phyloP scores from a whole-genome alignment of 1,140 invertebrate species.

The Drosophila paulistorum region DNA sequence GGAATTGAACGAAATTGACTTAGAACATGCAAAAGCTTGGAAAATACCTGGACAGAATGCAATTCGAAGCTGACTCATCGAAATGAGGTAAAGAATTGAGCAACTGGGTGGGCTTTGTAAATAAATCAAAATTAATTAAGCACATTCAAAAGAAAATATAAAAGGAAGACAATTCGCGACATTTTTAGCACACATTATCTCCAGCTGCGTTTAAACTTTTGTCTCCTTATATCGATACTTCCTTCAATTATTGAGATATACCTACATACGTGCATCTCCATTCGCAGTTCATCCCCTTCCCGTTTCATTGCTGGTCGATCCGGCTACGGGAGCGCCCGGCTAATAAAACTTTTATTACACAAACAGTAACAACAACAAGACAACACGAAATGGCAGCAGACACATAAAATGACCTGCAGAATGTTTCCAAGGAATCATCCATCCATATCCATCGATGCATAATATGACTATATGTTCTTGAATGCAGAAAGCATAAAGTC shows the following conservation, averaged over 20 bases:
- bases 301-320: neutral
- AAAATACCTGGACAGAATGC: neutral
- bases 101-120: conserved; percentile 54
- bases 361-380: conserved; percentile 27
- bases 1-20: conserved; percentile 16
- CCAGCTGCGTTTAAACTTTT: conserved; percentile 61
- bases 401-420: conserved; percentile 58
- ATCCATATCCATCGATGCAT: conserved; percentile 22
- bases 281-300: neutral
- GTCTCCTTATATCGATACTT: conserved; percentile 46
- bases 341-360: conserved; percentile 72
- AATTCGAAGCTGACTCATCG: conserved; percentile 22
- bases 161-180: conserved; percentile 19
- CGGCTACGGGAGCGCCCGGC: conserved; percentile 35
- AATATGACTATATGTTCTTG: neutral
- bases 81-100: neutral
- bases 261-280: neutral
- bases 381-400: conserved; percentile 30
- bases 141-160: conserved; percentile 42
- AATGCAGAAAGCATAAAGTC: no score
- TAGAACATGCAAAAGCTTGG: conserved; percentile 39
- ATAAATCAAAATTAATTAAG: conserved; percentile 74
- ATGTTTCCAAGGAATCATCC: conserved; percentile 58
- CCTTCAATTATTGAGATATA: conserved; percentile 64
- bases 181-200: conserved; percentile 40